phyloP scores from a whole-genome alignment of 37 sponge, comb jelly and placozoan species.

The Diacarnus erythraeanus region DNA sequence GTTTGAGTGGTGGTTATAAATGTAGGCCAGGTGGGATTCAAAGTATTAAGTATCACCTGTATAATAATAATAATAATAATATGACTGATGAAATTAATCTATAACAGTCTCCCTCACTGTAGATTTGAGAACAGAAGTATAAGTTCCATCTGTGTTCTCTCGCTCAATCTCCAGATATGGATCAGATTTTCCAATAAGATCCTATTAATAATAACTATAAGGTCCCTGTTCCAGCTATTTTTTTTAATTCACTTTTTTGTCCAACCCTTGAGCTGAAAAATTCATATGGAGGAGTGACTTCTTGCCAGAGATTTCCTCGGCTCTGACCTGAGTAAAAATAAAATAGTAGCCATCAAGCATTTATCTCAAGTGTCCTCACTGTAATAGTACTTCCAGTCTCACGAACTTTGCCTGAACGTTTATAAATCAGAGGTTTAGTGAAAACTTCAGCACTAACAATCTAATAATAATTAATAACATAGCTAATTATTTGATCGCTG shows the following conservation, averaged over 20 bases:
- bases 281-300: constrained; percentile 26
- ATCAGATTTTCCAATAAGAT: constrained; percentile 81
- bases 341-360: too few species aligned
- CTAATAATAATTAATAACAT: constrained; percentile 3
- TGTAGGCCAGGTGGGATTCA: constrained; percentile 80
- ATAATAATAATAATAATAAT: too few species aligned
- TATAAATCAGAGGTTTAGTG: constrained; percentile 3
- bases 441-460: constrained; percentile 46
- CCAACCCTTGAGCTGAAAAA: constrained; percentile 61
- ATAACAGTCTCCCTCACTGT: neutral
- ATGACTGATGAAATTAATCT: too few species aligned
- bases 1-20: constrained; percentile 49
- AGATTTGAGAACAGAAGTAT: constrained; percentile 51
- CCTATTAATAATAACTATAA: constrained; percentile 45
- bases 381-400: constrained; percentile 59
- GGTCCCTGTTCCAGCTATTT: too few species aligned
- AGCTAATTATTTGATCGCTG: too few species aligned
- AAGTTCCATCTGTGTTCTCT: constrained; percentile 74
- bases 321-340: constrained; percentile 50
- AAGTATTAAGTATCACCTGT: constrained; percentile 84
- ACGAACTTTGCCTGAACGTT: constrained; percentile 43
- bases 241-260: constrained; percentile 70
- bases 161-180: constrained; percentile 74
- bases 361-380: too few species aligned
- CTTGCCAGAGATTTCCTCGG: constrained; percentile 49